Base-by-base conservation (phyloP, 2,888 invertebrate species). In the Podotricha telesiphe region DNA sequence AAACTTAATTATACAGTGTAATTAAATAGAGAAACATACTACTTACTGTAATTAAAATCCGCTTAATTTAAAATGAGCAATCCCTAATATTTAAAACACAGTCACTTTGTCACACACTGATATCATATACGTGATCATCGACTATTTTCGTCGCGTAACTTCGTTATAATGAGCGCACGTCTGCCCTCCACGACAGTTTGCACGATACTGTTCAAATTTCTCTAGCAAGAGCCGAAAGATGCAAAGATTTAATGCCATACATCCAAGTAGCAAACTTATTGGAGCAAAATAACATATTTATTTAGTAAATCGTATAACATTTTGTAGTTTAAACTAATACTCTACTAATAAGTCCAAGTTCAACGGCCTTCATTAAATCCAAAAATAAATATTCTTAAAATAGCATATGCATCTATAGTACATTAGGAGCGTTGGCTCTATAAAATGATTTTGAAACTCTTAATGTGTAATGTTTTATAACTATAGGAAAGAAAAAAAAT, bases 121-220 rank as follows among this genome's bases (percentile, higher is more conserved):
- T 56, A 56, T 50, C 53, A 42, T 45, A 45, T 20, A 59, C 62
- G 62, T 50, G 62, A 37, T 64, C 45, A 58, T 45, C 65, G 58
- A 86, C 83, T 88, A 88, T 87, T 87, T 86, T 87, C 88, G 88
- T 86, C 83, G 79, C 75, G 80, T 77, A 79, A 80, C 77, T 80
- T 79, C 65, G 55, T 28, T 70, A 74, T 73, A 75, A 71, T 76
- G 75, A 84, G 79, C 81, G 77, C 79, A 71, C 88, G 81, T 76
- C 84, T 82, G 67, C 67, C 79, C 80, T 77, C 76, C 72, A 64
- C 78, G 74, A 74, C 79, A 76, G 81, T 74, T 78, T 73, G 80
- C 77, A 79, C 82, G 79, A 80, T 75, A 89, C 89, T 87, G 81
- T 79, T 63, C 51, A 70, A 69, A 71, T 75, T 74, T 73, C 75